Base-by-base conservation (phyloP, 2,113 vertebrate genomes). In the Danio rerio region DNA sequence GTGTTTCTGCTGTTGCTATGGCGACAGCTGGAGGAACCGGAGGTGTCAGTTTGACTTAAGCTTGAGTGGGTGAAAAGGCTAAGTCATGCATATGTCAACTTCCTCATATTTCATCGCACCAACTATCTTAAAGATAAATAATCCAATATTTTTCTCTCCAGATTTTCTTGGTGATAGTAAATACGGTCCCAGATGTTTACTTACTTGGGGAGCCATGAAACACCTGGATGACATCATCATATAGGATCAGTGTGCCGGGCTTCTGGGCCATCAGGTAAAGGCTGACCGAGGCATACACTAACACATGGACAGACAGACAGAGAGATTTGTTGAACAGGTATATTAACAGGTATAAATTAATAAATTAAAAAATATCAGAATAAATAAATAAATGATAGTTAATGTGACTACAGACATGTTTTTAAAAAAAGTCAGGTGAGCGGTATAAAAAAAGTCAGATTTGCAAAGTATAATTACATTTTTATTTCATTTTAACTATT, bases 201-300 rank as follows among this genome's bases (percentile, higher is more conserved):
- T 92, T 93, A 98, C 97, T 97, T 86, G 97, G 97, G 31, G 97
- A 96, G 40, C 97, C 97, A 56, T 96, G 89, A 56, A 98, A 94
- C 87, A 99, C 96, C 89, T 98, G 97, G 82, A 98, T 95, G 84
- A 96, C 90, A 85, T 99, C 97, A 90, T 98, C 96, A 78, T 98
- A 98, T 70, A 98, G 95, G 88, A 98, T 97, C 42, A 98, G 96
- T 0, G 97, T 98, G 74, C 97, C 97, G 0, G 97, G 97, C 9
- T 95, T 93, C 92, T 98, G 95, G 0, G 95, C 96, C 12, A 97
- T 93, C 78, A 98, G 94, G 90, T 98, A 97, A 83, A 99, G 94
- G 91, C 96, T 98, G 89, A 98, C 95, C 0, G 97, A 96, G 0
- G 97, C 95, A 4, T 97, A 99, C 82, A 99, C 97, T 99, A 84